Evolutionary conservation across 2,888 invertebrate genomes (phyloP), one percentile per base, ranked within the genome.

Genomic region (Deroplatys truncata): DNA sequence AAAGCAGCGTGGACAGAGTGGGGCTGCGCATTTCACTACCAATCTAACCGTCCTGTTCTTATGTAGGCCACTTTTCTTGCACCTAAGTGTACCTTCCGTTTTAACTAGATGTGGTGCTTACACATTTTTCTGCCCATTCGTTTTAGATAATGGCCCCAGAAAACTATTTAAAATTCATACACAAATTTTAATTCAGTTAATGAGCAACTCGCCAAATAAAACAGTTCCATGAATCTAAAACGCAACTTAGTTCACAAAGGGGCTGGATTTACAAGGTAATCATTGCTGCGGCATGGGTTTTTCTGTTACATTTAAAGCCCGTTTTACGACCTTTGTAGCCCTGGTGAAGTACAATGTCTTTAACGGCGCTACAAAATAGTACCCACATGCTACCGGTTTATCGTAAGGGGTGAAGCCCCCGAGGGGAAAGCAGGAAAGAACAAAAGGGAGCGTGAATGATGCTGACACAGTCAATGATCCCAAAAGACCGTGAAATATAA

Each of bases 401-500:
- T 72, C 56, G 56, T 25, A 72, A 72, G 25, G 56, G 56, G 56
- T 72, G 56, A 25, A 25, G 25, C 56, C 56, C 56, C 25, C 16
- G 25, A 25, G 56, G 56, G 56, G 25, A 72, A 20, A 72, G 56
- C 56, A 72, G 56, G 56, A 72, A 72, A 72, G 56, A 72, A 72
- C 56, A 72, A 72, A 72, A 72, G 56, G 56, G 56, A 72, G 20
- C 56, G 20, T 72, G 56, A 72, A 72, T 72, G 56, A 72, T 72
- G 56, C 56, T 72, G 56, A 72, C 56, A 72, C 56, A 72, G 56
- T 72, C 56, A 72, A 72, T 72, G 56, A 72, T 72, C 56, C 56
- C 82, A 72, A 82, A 82, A 16, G 31, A 43, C 87, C 82, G 83
- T 87, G 29, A 87, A 87, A 87, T 87, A 35, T 83, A 87, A 87